Base-by-base conservation (phyloP, 2,797 vertebrate species). In the Poliocrania exsul region DNA sequence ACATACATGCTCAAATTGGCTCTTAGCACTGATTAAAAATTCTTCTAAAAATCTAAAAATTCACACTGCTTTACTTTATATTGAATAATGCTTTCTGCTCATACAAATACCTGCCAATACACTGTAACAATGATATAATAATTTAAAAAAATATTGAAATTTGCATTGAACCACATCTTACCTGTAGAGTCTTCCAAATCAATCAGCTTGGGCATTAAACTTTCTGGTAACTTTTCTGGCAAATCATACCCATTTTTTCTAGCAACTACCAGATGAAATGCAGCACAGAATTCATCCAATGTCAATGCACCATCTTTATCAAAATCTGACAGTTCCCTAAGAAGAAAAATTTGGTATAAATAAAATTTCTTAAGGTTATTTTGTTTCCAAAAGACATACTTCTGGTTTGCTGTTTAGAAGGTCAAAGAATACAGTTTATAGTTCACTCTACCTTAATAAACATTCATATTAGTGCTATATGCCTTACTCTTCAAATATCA, bases 121-220 rank as follows among this genome's bases (percentile, higher is more conserved):
- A 66, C 26, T 50, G 16, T 13, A 91, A 74, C 11, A 90, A 61
- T 29, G 54, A 50, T 4, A 74, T 5, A 6, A n/a, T 17, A 38
- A 62, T 51, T 69, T 69, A 57, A 20, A 69, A 69, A 71, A 72
- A 87, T 4, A 64, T 25, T 40, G 51, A 78, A 7, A 89, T 58
- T 65, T 53, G 47, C 35, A 54, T 75, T 46, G 72, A 83, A 64
- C 49, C 11, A 1, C 33, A 10, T 93, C 89, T 95, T 98, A 99
- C 99, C 99, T 90, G 99, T 98, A 24, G 99, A 98, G 96, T 99
- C 99, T 97, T 99, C 99, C 98, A 99, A 98, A 98, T 99, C 99
- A 96, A 99, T 99, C 95, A 99, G 98, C 97, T 99, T 99, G 97
- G 99, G 99, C 99, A 99, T 99, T 97, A 99, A 98, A 97, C 99